Conservation (phyloP, 2,888 invertebrate genomes). For the Octonoba sinensis region DNA sequence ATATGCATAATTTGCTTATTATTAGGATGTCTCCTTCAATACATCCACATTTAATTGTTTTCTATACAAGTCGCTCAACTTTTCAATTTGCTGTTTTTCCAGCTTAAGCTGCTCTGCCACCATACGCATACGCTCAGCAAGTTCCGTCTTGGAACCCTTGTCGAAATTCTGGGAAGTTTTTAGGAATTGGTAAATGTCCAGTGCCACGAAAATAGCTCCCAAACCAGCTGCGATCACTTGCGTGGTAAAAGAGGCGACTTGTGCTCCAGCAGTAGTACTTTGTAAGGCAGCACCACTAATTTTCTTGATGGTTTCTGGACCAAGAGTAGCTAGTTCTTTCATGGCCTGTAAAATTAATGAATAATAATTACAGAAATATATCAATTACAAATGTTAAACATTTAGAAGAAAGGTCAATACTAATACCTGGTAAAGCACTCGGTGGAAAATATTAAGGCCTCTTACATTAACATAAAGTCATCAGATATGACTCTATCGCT, state of each 20-base stretch:
- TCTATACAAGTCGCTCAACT: conserved; percentile 40
- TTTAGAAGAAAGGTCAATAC: too few relatives aligned
- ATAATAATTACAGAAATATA: background rate
- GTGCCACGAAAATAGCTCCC: conserved; percentile 54
- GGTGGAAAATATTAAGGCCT: too few relatives aligned
- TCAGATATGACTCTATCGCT: too few relatives aligned
- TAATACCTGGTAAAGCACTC: too few relatives aligned
- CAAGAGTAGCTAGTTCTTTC: conserved; percentile 47
- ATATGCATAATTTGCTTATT: too few relatives aligned
- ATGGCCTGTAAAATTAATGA: conserved; percentile 19
- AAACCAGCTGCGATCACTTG: conserved; percentile 47
- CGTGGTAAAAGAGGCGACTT: conserved; percentile 37
- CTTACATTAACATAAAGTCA: too few relatives aligned
- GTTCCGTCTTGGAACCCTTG: conserved; percentile 52
- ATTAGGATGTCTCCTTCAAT: conserved; percentile 6
- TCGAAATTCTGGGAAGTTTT: conserved; percentile 44
- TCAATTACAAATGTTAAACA: too few relatives aligned
- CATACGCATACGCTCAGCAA: conserved; percentile 35
- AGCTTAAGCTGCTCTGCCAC: conserved; percentile 30
- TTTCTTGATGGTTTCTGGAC: conserved; percentile 55
- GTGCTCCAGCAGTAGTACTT: conserved; percentile 31
- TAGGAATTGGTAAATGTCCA: conserved; percentile 54
- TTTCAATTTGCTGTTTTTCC: conserved; percentile 37
- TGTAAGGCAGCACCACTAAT: conserved; percentile 50
- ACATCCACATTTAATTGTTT: conserved; percentile 41